Base-by-base conservation (phyloP, 2,888 invertebrate species). In the Baronia brevicornis region DNA sequence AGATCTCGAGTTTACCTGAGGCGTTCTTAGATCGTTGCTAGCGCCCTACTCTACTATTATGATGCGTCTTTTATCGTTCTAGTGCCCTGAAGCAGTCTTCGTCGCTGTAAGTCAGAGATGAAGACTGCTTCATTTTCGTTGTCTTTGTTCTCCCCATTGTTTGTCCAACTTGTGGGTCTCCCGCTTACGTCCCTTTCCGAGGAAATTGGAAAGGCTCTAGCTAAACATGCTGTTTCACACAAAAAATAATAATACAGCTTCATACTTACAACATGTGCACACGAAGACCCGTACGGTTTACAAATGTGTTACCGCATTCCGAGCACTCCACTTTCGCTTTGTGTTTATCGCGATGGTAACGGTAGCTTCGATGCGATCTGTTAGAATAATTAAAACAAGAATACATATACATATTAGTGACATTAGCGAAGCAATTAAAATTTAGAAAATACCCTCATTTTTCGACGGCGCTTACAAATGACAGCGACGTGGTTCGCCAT, bases 261-360 rank as follows among this genome's bases (percentile, higher is more conserved):
- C 9, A 36, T 37, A 67, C 75, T 71, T 15, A 78, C 78, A 60
- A 53, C 62, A 71, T 65, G 18, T 80, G 79, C 0, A 58, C 54
- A n/a, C 59, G 53, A 0, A 77, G 58, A 0, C 60, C 62, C 0
- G 55, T 46, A 1, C 46, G 46, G 36, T 60, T 73, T 1, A 64
- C 68, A 22, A 71, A 78, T 0, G 52, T 56, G 21, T 65, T 71
- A 0, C 61, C 65, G 19, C 80, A 79, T 1, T 62, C 29, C 0
- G 38, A 38, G 32, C 80, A 80, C 9, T 56, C 47, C 12, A 51
- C 55, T 28, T 60, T 63, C 6, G 49, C 49, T 5, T 62, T 62
- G 33, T 71, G 66, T 13, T 68, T 72, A 32, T 72, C 71, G 1
- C 66, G 58, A 36, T 80, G 79, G 28, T 79, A 79, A 0, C 77